Conservation (phyloP, 1,140 invertebrate species). For the Drosophila teissieri region DNA sequence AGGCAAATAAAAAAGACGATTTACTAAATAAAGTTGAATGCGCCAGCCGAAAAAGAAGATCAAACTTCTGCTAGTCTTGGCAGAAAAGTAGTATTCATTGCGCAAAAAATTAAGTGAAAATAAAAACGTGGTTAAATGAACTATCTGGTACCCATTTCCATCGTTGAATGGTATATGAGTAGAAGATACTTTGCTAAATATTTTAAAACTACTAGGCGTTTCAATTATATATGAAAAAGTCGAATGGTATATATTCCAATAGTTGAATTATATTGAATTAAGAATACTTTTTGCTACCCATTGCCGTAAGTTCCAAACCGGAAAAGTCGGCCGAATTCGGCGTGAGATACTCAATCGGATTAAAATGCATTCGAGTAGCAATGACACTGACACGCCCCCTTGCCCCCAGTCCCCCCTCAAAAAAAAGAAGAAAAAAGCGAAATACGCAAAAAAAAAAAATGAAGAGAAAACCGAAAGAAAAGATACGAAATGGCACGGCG, state of each 20-base stretch:
- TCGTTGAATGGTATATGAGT: too few relatives aligned
- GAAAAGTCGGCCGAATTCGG: constrained; percentile 21
- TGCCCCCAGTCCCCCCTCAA: not conserved
- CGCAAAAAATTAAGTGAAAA: constrained; percentile 16
- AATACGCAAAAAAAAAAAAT: constrained; percentile 25
- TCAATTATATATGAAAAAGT: too few relatives aligned
- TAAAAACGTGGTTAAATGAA: not conserved
- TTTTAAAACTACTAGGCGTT: too few relatives aligned
- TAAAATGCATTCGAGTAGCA: constrained; percentile 77
- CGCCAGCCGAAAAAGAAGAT: constrained; percentile 46
- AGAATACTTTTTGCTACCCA: not conserved
- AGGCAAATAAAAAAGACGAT: constrained; percentile 9
- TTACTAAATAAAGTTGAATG: constrained; percentile 34
- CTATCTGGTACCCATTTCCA: not conserved
- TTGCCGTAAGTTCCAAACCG: not conserved
- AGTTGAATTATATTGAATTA: too few relatives aligned
- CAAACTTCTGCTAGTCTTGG: constrained; percentile 61
- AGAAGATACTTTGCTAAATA: too few relatives aligned
- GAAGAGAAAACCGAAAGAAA: constrained; percentile 30
- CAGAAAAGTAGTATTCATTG: constrained; percentile 30
- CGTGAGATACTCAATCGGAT: constrained; percentile 68
- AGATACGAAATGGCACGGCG: constrained; percentile 54
- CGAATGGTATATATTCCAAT: not conserved
- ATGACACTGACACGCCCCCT: constrained; percentile 63
- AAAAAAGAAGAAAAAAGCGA: constrained; percentile 22